Evolutionary conservation across 2,113 vertebrate species (phyloP).

Genomic region (Condylura cristata): DNA sequence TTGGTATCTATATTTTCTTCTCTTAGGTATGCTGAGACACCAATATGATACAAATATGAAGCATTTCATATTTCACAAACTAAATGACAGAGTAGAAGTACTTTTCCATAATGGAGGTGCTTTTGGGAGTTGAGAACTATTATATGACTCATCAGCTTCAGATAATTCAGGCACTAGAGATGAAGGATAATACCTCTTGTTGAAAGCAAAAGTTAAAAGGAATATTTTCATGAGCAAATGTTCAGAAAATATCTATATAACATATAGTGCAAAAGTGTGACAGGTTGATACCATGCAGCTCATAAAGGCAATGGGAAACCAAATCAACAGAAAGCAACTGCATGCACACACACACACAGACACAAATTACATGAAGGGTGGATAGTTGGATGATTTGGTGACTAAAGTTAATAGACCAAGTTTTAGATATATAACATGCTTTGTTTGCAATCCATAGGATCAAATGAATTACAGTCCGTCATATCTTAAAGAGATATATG

Average conservation of each 20-base stretch:
- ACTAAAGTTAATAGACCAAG: background rate
- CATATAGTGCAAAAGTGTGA: conserved; percentile 12
- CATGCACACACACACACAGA: background rate
- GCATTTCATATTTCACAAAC: conserved; percentile 65
- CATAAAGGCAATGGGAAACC: conserved; percentile 11
- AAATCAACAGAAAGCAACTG: conserved; percentile 47
- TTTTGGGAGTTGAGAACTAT: conserved; percentile 37
- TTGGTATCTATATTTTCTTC: background rate
- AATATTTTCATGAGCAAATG: conserved; percentile 50
- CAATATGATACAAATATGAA: background rate
- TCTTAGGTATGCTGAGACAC: conserved; percentile 11
- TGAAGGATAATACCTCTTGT: conserved; percentile 50
- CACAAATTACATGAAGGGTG: background rate
- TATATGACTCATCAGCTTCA: conserved; percentile 63
- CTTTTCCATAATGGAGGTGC: conserved; percentile 17
- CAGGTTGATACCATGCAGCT: conserved; percentile 26
- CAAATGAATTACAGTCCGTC: conserved; percentile 22
- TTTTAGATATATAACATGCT: background rate
- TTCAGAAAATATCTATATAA: conserved; percentile 47
- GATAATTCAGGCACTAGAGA: conserved; percentile 56
- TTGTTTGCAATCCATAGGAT: background rate
- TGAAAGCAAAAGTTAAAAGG: conserved; percentile 47
- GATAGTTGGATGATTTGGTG: background rate
- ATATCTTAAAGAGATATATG: background rate
- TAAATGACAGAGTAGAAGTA: conserved; percentile 55